phyloP scores from a whole-genome alignment of 2,888 invertebrate genomes.

The Venusia cambrica region DNA sequence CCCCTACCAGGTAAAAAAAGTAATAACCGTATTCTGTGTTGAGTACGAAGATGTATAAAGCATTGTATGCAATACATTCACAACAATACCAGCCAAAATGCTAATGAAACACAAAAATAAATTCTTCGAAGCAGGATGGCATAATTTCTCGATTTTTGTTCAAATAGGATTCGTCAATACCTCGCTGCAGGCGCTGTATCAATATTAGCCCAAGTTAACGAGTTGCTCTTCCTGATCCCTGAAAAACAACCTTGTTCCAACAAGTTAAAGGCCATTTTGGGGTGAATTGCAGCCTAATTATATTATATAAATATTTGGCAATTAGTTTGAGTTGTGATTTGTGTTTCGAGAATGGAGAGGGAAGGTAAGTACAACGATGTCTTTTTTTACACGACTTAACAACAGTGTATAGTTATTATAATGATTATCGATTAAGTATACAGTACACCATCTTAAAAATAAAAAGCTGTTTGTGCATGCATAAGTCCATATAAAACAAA shows the following conservation, averaged over 20 bases:
- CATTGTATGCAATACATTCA: too few relatives aligned
- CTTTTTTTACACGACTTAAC: slow-evolving; percentile 8
- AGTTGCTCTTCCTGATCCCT: slow-evolving; percentile 37
- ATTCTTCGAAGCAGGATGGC: slow-evolving; percentile 14
- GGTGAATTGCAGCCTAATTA: slow-evolving; percentile 43
- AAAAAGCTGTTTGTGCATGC: too few relatives aligned
- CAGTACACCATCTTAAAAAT: too few relatives aligned
- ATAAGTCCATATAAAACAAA: too few relatives aligned
- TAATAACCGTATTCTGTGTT: too few relatives aligned
- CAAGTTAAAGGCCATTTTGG: neutral
- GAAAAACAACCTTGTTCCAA: slow-evolving; percentile 12
- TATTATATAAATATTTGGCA: slow-evolving; percentile 64
- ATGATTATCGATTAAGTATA: too few relatives aligned
- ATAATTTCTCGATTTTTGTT: slow-evolving; percentile 49
- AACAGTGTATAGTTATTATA: too few relatives aligned
- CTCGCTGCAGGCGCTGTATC: slow-evolving; percentile 51
- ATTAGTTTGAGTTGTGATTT: slow-evolving; percentile 48
- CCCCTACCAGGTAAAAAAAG: too few relatives aligned
- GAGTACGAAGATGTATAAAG: too few relatives aligned
- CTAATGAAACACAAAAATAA: slow-evolving; percentile 10
- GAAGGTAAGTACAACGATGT: slow-evolving; percentile 15
- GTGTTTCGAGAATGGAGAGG: slow-evolving; percentile 38
- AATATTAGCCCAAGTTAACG: slow-evolving; percentile 69
- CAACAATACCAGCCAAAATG: slow-evolving; percentile 9
- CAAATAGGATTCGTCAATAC: slow-evolving; percentile 65